phyloP scores from a whole-genome alignment of 2,888 invertebrate species.

The Zaprionus bogoriensis region DNA sequence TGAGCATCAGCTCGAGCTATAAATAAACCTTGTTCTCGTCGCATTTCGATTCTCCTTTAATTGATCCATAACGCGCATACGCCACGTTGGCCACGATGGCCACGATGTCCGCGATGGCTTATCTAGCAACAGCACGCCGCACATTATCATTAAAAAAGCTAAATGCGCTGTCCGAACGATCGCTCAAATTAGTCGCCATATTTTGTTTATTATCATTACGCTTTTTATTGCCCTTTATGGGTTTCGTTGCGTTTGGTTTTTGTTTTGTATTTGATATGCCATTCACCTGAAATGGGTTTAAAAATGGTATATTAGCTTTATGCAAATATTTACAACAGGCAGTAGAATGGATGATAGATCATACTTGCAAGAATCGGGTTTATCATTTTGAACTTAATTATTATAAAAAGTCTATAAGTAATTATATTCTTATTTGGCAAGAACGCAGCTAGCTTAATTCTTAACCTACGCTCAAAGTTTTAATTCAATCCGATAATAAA shows the following conservation, averaged over 20 bases:
- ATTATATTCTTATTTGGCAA: too few relatives aligned
- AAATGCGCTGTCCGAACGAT: constrained; percentile 3
- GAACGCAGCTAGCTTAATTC: too few relatives aligned
- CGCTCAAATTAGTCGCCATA: constrained; percentile 30
- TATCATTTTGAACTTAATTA: too few relatives aligned
- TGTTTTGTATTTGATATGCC: not conserved
- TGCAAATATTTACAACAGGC: not conserved
- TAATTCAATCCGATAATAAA: too few relatives aligned
- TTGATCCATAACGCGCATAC: constrained; percentile 1
- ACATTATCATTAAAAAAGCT: constrained; percentile 27
- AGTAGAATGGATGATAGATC: too few relatives aligned
- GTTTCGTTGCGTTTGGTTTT: constrained; percentile 5
- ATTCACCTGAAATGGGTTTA: too few relatives aligned
- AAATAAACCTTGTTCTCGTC: not conserved
- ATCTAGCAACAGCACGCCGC: too few relatives aligned
- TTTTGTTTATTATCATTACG: constrained; percentile 20
- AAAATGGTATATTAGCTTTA: not conserved
- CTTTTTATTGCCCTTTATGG: constrained; percentile 10
- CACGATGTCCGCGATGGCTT: too few relatives aligned
- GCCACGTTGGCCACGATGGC: constrained; percentile 10
- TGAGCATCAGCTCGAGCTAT: not conserved
- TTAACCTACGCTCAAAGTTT: too few relatives aligned
- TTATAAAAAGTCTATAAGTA: too few relatives aligned
- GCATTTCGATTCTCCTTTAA: too few relatives aligned
- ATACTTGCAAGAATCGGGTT: too few relatives aligned